Percentiles rank a stretch among this genome's conserved stretches.
phyloP scores from a whole-genome alignment of 1,140 invertebrate genomes.

The Pseudobourletiella spinata region DNA sequence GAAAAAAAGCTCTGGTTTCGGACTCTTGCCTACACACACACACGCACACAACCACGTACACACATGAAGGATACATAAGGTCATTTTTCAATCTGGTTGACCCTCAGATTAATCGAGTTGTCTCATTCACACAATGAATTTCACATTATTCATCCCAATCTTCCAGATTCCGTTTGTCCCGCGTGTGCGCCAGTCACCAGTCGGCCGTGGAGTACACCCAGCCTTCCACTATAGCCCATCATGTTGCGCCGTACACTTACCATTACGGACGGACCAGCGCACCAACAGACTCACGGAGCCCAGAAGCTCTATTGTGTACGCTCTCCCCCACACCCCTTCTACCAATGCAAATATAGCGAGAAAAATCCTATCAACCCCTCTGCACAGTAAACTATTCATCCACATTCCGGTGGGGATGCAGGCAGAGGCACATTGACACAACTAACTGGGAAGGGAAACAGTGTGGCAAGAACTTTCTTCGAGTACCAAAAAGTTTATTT shows the following conservation, averaged over 20 bases:
- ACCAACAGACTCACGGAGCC: too few species aligned
- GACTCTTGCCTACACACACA: not conserved
- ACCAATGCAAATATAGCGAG: too few species aligned
- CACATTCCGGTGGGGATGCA: too few species aligned
- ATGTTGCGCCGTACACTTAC: not conserved
- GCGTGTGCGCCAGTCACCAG: not conserved
- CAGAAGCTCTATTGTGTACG: not conserved
- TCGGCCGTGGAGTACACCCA: not conserved
- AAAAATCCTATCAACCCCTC: too few species aligned
- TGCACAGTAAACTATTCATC: too few species aligned
- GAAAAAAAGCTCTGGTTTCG: not conserved
- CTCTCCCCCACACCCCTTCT: not conserved
- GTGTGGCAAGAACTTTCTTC: too few species aligned
- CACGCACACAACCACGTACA: too few species aligned
- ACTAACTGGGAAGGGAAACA: too few species aligned
- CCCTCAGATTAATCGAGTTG: conserved; percentile 32
- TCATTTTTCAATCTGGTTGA: conserved; percentile 32
- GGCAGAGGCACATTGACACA: too few species aligned
- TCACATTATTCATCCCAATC: conserved; percentile 23
- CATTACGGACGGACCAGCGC: too few species aligned
- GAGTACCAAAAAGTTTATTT: too few species aligned
- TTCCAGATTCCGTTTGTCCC: not conserved
- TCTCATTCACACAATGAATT: conserved; percentile 21
- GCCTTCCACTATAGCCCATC: not conserved
- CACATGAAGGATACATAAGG: too few species aligned